Conservation (phyloP, 2,797 vertebrate species). For the Ptychobarbus kaznakovi region DNA sequence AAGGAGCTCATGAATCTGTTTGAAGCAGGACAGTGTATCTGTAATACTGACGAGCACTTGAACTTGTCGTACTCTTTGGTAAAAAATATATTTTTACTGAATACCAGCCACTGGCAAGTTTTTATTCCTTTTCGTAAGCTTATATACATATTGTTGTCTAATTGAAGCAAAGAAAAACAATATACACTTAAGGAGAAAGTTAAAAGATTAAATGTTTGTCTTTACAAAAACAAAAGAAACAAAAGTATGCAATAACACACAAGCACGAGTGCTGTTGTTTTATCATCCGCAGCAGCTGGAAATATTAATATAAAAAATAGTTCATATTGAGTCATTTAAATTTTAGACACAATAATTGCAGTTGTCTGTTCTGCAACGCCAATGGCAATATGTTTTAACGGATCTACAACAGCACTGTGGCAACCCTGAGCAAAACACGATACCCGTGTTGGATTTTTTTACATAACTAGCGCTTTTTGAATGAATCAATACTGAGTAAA, state of each 20-base stretch:
- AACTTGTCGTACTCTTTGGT: neutral
- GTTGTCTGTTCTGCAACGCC: neutral
- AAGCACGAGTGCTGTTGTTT: neutral
- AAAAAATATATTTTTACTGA: neutral
- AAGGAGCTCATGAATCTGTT: constrained; percentile 37
- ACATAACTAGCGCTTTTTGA: neutral
- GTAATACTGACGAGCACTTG: constrained; percentile 23
- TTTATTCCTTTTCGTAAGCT: neutral
- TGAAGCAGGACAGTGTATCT: constrained; percentile 16
- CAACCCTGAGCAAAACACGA: neutral
- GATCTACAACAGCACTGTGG: neutral
- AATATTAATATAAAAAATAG: neutral
- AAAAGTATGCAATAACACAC: neutral
- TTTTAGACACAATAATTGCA: neutral
- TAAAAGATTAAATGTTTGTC: neutral
- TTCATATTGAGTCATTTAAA: neutral
- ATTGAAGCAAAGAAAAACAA: neutral
- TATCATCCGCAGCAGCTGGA: neutral
- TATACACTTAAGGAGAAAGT: neutral
- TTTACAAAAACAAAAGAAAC: neutral
- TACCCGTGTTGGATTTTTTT: neutral
- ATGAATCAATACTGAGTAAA: neutral
- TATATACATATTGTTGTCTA: neutral
- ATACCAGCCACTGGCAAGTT: neutral
- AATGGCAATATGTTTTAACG: neutral